Conservation (phyloP, 2,888 invertebrate genomes). For the Heteropelma amictum region DNA sequence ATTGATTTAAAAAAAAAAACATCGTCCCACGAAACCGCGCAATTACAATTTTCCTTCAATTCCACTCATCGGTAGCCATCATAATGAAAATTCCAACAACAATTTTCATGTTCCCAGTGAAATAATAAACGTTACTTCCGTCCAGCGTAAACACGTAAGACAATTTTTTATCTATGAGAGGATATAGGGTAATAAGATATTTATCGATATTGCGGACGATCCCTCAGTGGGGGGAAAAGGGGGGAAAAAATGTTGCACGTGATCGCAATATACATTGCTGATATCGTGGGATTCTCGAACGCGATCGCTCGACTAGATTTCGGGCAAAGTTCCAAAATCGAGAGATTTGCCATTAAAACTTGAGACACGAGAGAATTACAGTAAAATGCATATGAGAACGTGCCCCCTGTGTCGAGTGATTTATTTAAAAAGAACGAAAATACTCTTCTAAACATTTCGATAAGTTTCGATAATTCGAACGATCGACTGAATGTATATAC, state of each 20-base stretch:
- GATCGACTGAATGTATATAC: background rate
- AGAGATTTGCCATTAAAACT: conserved; percentile 36
- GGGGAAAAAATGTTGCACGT: conserved; percentile 15
- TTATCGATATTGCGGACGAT: conserved; percentile 4
- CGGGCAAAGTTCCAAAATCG: conserved; percentile 44
- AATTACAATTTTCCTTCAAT: too few species aligned
- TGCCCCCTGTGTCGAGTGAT: background rate
- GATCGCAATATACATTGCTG: conserved; percentile 14
- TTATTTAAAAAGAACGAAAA: too few species aligned
- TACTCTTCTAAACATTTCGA: too few species aligned
- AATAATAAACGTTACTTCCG: too few species aligned
- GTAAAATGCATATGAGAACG: background rate
- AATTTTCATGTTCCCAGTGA: too few species aligned
- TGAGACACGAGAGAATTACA: conserved; percentile 12
- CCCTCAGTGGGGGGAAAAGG: background rate
- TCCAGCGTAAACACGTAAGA: too few species aligned
- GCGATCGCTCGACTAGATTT: conserved; percentile 29
- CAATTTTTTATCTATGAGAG: too few species aligned
- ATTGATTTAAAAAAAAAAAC: too few species aligned
- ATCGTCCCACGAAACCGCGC: too few species aligned
- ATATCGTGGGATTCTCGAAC: conserved; percentile 44
- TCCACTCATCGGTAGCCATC: too few species aligned
- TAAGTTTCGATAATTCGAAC: too few species aligned
- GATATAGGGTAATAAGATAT: conserved; percentile 21
- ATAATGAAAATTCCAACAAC: too few species aligned